Percentiles rank a stretch among this genome's conserved stretches.
Evolutionary conservation across 2,797 vertebrate species (phyloP).

Genomic region (Nannoperca australis): DNA sequence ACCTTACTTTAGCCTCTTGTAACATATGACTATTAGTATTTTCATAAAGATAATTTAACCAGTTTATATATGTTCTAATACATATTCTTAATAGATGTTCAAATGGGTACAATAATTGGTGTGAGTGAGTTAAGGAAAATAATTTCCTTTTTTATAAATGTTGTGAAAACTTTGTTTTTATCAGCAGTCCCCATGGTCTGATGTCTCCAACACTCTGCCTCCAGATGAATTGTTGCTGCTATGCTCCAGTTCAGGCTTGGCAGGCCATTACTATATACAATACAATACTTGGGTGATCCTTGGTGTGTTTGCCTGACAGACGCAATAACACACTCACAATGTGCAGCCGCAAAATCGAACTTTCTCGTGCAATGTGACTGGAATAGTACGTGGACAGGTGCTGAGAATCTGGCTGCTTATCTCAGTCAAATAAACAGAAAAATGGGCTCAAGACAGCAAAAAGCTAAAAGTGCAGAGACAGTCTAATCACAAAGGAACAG

Average conservation of each 20-base stretch:
- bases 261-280: conserved; percentile 10
- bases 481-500: conserved; percentile 38
- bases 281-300: neutral
- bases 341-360: neutral
- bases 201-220: conserved; percentile 7
- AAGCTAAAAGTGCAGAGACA: neutral
- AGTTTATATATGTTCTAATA: neutral
- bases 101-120: fast-evolving
- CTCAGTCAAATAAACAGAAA: neutral
- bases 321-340: conserved; percentile 3
- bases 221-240: conserved; percentile 11
- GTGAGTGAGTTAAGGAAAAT: neutral
- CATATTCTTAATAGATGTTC: neutral
- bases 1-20: neutral
- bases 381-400: neutral
- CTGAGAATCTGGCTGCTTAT: conserved; percentile 9
- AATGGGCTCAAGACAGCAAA: neutral
- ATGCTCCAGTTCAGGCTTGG: conserved; percentile 4
- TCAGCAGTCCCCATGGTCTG: neutral
- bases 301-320: conserved; percentile 18
- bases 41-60: neutral
- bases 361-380: neutral
- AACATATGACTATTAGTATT: neutral
- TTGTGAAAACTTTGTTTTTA: neutral
- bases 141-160: neutral